Conservation (phyloP, 2,113 vertebrate genomes). For the Enhydra lutris region DNA sequence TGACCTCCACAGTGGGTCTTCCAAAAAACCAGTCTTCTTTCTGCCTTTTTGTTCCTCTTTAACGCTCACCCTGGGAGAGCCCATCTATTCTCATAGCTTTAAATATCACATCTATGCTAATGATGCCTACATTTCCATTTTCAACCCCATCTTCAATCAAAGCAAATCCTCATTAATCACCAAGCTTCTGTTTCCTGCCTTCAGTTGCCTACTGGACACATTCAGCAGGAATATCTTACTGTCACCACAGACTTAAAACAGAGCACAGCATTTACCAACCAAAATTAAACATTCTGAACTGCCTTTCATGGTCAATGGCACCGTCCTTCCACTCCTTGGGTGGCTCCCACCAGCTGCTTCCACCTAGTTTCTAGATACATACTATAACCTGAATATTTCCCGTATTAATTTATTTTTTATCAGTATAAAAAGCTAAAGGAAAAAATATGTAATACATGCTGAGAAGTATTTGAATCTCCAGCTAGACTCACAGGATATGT, state of each 20-base stretch:
- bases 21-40: not conserved
- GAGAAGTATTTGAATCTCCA: not conserved
- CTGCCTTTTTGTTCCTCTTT: not conserved
- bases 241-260: not conserved
- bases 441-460: not conserved
- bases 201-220: not conserved
- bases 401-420: not conserved
- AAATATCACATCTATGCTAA: constrained; percentile 1
- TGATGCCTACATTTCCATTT: constrained; percentile 40
- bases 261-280: not conserved
- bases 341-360: not conserved
- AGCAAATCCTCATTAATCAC: constrained; percentile 33
- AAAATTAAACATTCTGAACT: not conserved
- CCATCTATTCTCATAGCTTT: not conserved
- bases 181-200: not conserved
- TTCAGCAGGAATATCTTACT: not conserved
- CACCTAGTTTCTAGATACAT: not conserved
- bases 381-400: not conserved
- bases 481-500: not conserved
- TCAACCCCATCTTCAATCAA: constrained; percentile 41
- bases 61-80: not conserved
- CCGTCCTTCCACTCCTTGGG: not conserved
- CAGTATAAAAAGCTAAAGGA: not conserved
- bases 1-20: not conserved
- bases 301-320: not conserved